Base-by-base conservation (phyloP, 2,888 invertebrate species). In the Drosophila limbata region DNA sequence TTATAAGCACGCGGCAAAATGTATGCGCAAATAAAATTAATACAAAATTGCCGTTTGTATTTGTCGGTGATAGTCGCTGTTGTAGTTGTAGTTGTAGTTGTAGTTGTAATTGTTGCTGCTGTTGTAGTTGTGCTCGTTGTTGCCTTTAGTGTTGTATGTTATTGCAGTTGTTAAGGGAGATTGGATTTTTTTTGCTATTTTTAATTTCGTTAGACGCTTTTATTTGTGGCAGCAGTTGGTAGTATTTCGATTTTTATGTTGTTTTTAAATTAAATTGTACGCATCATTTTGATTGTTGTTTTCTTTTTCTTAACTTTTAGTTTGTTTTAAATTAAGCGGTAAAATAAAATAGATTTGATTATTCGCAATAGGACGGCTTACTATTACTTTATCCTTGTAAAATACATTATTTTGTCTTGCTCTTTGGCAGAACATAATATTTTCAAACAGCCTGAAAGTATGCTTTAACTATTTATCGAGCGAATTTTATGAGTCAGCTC, bases 21-120 rank as follows among this genome's bases (percentile, higher is more conserved):
- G 68, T 80, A 69, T 68, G 73, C 81, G 77, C 87, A 84, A 89
- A 84, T 86, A 81, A 84, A 89, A 87, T 84, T 89, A 87, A 89
- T 87, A 80, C 80, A 51, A 76, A 79, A 85, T 72, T 71, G 73
- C 76, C 77, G 64, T 62, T 81, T 71, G 56, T 77, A 48, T 68
- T 69, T 65, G 64, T 76, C 52, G 73, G 66, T 69, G 67, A 68
- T 73, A 69, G 76, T 68, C 57, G 73, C 61, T 60, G 64, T 75
- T 68, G 64, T 61, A 40, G 48, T 64, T 63, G 47, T 55, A 48
- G 55, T 59, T n/a, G n/a, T n/a, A n/a, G n/a, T n/a, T 39, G 33
- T 37, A 28, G 19, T 64, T 62, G 57, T 56, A 62, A 69, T 48
- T 73, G 42, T 37, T 57, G 47, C 50, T 65, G 4, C 4, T n/a